These are phyloP conservation scores for Arnoldichthys spilopterus DNA, from an alignment of 2,797 vertebrate genomes.

Conservation along the genomic window DNA sequence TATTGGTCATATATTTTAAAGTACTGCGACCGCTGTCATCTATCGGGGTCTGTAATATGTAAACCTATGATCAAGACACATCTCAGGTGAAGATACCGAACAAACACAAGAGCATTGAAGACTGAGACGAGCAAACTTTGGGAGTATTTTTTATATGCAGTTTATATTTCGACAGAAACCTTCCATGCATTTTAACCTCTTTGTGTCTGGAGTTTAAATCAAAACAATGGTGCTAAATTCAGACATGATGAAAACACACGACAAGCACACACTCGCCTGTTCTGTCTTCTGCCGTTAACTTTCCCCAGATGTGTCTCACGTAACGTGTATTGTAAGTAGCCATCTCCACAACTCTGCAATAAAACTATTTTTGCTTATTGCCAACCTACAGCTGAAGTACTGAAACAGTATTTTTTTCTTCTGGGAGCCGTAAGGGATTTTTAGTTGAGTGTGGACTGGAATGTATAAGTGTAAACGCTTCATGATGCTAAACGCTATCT, in stretches of 20 bases:
- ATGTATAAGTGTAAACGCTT: background rate
- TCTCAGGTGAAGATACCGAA: conserved; percentile 71
- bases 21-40: background rate
- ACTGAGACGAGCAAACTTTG: conserved; percentile 35
- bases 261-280: conserved; percentile 50
- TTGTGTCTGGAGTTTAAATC: conserved; percentile 45
- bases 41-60: background rate
- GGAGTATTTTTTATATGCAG: conserved; percentile 39
- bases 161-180: conserved; percentile 34
- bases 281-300: conserved; percentile 46
- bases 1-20: background rate
- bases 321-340: conserved; percentile 50
- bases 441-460: conserved; percentile 3
- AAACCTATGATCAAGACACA: conserved; percentile 53
- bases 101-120: conserved; percentile 7
- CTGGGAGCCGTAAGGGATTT: background rate
- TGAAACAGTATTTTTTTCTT: conserved; percentile 6
- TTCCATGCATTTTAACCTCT: conserved; percentile 50
- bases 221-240: conserved; percentile 75
- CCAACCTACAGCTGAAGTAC: conserved; percentile 31
- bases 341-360: conserved; percentile 49
- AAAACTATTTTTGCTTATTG: conserved; percentile 53
- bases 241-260: conserved; percentile 60
- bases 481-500: background rate
- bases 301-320: conserved; percentile 52